Conservation (phyloP, 1,140 invertebrate species). For the Zophobas morio region DNA sequence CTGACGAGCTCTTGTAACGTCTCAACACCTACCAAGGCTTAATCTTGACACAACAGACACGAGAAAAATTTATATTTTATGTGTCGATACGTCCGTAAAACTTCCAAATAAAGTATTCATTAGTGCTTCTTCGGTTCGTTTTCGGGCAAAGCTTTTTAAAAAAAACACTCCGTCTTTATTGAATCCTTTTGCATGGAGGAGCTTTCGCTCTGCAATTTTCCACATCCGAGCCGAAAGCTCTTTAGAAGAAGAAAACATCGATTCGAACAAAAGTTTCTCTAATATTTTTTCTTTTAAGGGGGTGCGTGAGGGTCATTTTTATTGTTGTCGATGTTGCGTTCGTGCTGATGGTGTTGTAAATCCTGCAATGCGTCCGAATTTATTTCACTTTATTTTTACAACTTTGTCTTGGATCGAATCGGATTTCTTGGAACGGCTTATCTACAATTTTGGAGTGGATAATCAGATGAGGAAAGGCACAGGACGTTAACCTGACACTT, state of each 20-base stretch:
- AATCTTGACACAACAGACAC: neutral
- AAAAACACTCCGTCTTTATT: slow-evolving; percentile 26
- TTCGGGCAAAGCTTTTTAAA: slow-evolving; percentile 24
- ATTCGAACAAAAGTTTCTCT: slow-evolving; percentile 14
- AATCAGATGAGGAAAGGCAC: neutral
- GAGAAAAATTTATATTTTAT: slow-evolving; percentile 32
- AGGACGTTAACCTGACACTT: neutral
- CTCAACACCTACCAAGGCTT: slow-evolving; percentile 13
- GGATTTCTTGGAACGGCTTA: neutral
- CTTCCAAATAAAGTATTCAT: slow-evolving; percentile 22
- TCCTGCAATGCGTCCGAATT: slow-evolving; percentile 4
- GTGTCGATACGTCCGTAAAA: slow-evolving; percentile 26
- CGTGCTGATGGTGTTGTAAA: slow-evolving; percentile 28
- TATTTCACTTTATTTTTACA: slow-evolving; percentile 15
- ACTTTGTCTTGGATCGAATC: slow-evolving; percentile 1
- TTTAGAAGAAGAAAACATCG: slow-evolving; percentile 6
- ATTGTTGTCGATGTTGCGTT: slow-evolving; percentile 17
- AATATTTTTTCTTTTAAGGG: slow-evolving; percentile 1
- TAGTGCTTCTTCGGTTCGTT: neutral
- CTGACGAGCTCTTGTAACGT: slow-evolving; percentile 32
- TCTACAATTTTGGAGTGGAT: slow-evolving; percentile 5
- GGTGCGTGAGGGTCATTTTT: slow-evolving; percentile 32
- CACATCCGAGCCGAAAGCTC: slow-evolving; percentile 10
- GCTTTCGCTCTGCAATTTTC: slow-evolving; percentile 19
- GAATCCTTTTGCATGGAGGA: slow-evolving; percentile 20